Evolutionary conservation across 1,140 invertebrate species (phyloP), one percentile per base, ranked within the genome.

Genomic region (Bradysia coprophila): DNA sequence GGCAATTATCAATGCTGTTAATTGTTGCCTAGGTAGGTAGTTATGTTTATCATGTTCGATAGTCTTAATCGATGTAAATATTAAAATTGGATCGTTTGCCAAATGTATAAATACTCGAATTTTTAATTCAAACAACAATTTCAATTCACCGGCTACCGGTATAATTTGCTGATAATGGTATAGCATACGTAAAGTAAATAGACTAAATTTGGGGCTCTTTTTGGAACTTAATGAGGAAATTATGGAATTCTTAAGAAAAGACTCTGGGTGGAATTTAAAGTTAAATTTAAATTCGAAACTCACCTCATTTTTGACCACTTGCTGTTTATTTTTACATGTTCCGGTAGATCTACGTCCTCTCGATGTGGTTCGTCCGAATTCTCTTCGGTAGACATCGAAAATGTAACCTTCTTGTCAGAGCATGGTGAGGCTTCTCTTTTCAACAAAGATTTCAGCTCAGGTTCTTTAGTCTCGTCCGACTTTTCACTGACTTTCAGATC

Each of bases 381-480:
- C 34, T 60, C 57, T 34, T 60, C 57, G 38, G 60, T 57, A 4
- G 57, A 48, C 23, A 57, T 57, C 1, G 57, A 60, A 41, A 60
- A 60, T n/a, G 57, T 60, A 0, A 60, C 57, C 44, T 58, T 59
- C 37, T 59, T 60, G 38, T 60, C 57, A 11, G 52, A 54, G 8
- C 15, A 54, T 4, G 56, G 56, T 3, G 58, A 59, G 9, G 56
- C 33, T 43, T 61, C 57, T 24, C 53, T 59, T 42, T 57, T 61
- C 1, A 59, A 38, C 1, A 48, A 22, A 4, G 54, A 45, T 40
- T 50, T 51, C 32, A 41, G 13, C 43, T 46, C 46, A n/a, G 38
- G 13, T 24, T 42, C 33, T 11, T 21, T n/a, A 32, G 28, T 19
- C 39, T 39, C 40, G 40, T 23, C 15, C 3, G 10, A 24, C 20